Evolutionary conservation across 1,140 invertebrate species (phyloP).

Genomic region (Linepithema humile): DNA sequence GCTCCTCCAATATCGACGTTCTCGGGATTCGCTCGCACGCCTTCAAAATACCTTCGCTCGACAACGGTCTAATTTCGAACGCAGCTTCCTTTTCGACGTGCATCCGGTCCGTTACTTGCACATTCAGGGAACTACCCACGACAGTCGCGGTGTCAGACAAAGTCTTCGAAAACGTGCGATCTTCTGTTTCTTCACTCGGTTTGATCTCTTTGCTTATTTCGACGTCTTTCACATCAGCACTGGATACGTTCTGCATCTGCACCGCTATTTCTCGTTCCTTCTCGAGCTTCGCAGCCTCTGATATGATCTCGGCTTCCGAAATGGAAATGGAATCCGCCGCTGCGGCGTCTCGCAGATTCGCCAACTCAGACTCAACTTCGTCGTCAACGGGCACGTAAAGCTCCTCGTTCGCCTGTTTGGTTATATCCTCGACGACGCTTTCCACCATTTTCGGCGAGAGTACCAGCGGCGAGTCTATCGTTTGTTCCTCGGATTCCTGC

Average conservation of each 20-base stretch:
- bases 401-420: conserved; percentile 60
- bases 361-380: conserved; percentile 69
- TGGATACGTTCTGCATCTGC: conserved; percentile 47
- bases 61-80: neutral
- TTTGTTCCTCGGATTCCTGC: conserved; percentile 80
- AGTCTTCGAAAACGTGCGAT: neutral
- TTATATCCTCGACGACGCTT: conserved; percentile 60
- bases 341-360: conserved; percentile 67
- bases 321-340: conserved; percentile 79
- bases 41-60: conserved; percentile 34
- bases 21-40: conserved; percentile 70
- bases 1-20: conserved; percentile 78
- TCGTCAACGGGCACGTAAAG: conserved; percentile 71
- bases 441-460: conserved; percentile 72
- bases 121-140: neutral
- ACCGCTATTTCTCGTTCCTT: conserved; percentile 75
- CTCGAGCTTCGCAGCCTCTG: conserved; percentile 81
- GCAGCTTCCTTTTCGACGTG: conserved; percentile 16
- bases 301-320: conserved; percentile 83
- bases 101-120: neutral
- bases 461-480: conserved; percentile 70
- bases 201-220: neutral
- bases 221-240: neutral
- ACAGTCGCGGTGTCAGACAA: neutral
- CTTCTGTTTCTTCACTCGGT: neutral